phyloP scores from a whole-genome alignment of 2,797 vertebrate genomes.

The Carapus acus region DNA sequence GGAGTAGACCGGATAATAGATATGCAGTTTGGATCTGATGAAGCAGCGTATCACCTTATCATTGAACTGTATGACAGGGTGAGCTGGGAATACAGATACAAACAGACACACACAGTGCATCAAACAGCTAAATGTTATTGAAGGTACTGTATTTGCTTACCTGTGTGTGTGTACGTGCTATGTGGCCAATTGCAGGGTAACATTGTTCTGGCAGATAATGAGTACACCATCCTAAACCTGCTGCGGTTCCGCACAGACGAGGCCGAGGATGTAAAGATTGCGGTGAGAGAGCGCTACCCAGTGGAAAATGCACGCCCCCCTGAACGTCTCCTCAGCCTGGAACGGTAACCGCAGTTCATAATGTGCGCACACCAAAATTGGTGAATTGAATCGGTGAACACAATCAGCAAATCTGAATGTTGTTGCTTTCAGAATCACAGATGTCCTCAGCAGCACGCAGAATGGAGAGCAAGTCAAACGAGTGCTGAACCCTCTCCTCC shows the following conservation, averaged over 20 bases:
- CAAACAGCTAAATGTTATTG: too few species aligned
- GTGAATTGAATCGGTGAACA: too few species aligned
- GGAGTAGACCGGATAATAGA: constrained; percentile 93
- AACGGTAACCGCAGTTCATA: constrained; percentile 69
- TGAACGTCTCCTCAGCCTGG: constrained; percentile 78
- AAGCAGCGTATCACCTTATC: constrained; percentile 93
- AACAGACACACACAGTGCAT: not conserved
- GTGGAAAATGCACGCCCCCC: constrained; percentile 78
- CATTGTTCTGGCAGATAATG: constrained; percentile 86
- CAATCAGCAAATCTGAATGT: not conserved
- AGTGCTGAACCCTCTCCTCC: constrained; percentile 87
- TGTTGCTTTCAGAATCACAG: constrained; percentile 73
- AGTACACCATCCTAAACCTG: constrained; percentile 91
- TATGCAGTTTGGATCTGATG: constrained; percentile 93
- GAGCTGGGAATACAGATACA: constrained; percentile 48
- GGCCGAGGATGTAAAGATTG: constrained; percentile 90
- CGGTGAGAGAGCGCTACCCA: constrained; percentile 89
- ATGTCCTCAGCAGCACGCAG: constrained; percentile 76
- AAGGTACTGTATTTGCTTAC: not conserved
- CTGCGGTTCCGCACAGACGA: constrained; percentile 88
- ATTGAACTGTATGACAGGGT: constrained; percentile 96
- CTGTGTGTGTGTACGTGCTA: constrained; percentile 2
- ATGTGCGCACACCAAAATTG: too few species aligned
- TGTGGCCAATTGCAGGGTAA: constrained; percentile 78
- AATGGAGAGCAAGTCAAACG: constrained; percentile 88